phyloP scores from a whole-genome alignment of 2,888 invertebrate species.

The Plebejus argus region DNA sequence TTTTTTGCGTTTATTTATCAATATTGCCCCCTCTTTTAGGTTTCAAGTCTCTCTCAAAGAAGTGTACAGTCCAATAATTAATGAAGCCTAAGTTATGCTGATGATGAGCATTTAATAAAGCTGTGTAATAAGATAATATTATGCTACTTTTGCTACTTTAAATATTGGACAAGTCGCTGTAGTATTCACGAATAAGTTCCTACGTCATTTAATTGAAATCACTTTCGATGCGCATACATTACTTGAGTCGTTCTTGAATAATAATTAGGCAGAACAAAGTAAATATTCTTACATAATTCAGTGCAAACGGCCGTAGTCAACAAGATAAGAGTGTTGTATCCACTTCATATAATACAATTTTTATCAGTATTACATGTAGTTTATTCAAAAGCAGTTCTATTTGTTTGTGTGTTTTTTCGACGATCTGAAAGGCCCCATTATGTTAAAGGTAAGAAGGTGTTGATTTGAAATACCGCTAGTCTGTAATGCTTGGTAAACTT shows the following conservation, averaged over 20 bases:
- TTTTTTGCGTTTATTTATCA: too few relatives aligned
- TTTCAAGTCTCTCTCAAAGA: too few relatives aligned
- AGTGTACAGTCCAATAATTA: too few relatives aligned
- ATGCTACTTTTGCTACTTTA: too few relatives aligned
- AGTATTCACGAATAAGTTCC: neutral
- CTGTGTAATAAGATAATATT: too few relatives aligned
- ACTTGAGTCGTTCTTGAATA: slow-evolving; percentile 6
- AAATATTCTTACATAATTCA: neutral
- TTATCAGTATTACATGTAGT: slow-evolving; percentile 7
- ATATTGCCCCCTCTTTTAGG: too few relatives aligned
- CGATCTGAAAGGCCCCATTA: neutral
- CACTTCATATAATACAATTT: neutral
- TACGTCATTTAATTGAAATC: neutral
- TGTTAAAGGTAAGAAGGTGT: slow-evolving; percentile 8
- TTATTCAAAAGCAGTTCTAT: neutral
- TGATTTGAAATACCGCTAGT: neutral
- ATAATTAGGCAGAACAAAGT: slow-evolving; percentile 11
- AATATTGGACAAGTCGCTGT: neutral
- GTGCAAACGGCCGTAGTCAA: slow-evolving; percentile 10
- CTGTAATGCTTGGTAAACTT: too few relatives aligned
- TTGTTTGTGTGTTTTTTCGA: neutral
- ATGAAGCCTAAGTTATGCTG: too few relatives aligned
- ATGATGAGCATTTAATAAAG: too few relatives aligned
- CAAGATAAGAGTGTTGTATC: slow-evolving; percentile 20
- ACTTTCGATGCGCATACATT: neutral